A percentile compares a stretch with the other conserved stretches of the same genome.
Evolutionary conservation across 2,113 vertebrate species (phyloP).

Genomic region (Ciconia boyciana): DNA sequence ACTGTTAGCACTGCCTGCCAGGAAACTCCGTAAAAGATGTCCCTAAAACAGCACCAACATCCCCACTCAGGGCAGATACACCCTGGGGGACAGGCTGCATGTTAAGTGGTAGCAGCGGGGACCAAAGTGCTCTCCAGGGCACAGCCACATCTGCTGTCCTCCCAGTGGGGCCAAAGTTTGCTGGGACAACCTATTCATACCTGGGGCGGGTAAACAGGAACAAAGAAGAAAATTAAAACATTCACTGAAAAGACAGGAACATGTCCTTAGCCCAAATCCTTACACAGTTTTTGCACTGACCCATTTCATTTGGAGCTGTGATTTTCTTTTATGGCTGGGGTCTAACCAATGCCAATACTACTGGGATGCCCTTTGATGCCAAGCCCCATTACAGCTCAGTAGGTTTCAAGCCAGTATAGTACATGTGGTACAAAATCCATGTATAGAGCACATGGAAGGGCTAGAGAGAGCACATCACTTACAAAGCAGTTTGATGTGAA

Average conservation of each 20-base stretch:
- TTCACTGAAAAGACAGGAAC: not conserved
- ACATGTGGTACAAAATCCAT: not conserved
- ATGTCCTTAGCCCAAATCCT: not conserved
- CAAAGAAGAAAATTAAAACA: not conserved
- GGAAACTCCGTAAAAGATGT: not conserved
- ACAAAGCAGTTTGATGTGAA: not conserved
- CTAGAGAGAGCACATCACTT: not conserved
- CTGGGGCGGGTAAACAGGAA: not conserved
- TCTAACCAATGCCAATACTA: not conserved
- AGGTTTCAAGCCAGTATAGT: not conserved
- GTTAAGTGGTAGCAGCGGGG: fast-evolving
- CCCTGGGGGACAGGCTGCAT: not conserved
- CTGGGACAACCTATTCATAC: not conserved
- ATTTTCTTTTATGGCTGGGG: not conserved
- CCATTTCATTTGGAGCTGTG: not conserved
- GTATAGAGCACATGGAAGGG: not conserved
- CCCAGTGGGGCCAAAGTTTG: not conserved
- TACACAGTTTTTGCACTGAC: not conserved
- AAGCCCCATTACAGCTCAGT: not conserved
- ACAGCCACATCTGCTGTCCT: not conserved
- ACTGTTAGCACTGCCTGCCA: not conserved
- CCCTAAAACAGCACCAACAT: fast-evolving
- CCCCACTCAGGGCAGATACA: not conserved
- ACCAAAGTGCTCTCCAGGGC: not conserved
- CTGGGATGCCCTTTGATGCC: not conserved